phyloP scores from a whole-genome alignment of 2,113 vertebrate species.

The Saguinus midas region DNA sequence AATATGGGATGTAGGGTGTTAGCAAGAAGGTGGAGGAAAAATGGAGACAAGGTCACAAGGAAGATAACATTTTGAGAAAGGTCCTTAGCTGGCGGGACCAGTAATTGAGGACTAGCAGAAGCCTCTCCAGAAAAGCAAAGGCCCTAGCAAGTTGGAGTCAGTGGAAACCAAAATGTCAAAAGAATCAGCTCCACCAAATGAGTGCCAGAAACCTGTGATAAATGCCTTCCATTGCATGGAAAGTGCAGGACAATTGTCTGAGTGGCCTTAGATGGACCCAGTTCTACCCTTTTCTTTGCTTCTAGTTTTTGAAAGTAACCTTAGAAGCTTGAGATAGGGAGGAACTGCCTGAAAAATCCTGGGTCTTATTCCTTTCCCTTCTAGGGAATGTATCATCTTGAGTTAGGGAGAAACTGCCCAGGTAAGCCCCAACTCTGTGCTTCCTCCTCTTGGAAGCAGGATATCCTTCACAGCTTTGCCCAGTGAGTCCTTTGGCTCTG shows the following conservation, averaged over 20 bases:
- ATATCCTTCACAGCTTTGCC: background rate
- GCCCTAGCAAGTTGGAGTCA: background rate
- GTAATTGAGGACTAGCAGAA: background rate
- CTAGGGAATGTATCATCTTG: background rate
- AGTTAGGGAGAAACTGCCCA: background rate
- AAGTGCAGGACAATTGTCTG: background rate
- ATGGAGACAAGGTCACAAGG: background rate
- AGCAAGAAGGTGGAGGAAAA: background rate
- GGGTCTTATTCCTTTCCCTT: background rate
- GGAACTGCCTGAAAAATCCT: background rate
- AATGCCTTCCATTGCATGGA: slow-evolving; percentile 92
- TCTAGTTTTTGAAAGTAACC: background rate
- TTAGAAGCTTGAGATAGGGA: background rate
- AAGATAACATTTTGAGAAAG: background rate
- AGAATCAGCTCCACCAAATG: slow-evolving; percentile 60
- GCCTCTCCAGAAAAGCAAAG: background rate
- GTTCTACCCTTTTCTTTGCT: background rate
- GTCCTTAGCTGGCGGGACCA: background rate
- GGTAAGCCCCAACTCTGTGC: background rate
- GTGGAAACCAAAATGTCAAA: background rate
- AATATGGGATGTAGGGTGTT: too few species aligned
- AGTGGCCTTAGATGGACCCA: background rate
- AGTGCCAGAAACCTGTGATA: slow-evolving; percentile 85
- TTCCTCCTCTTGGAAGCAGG: background rate
- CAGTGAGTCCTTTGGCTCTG: background rate